These are phyloP conservation scores for Phortica variegata DNA, from an alignment of 1,140 invertebrate genomes.

Conservation along the genomic window DNA sequence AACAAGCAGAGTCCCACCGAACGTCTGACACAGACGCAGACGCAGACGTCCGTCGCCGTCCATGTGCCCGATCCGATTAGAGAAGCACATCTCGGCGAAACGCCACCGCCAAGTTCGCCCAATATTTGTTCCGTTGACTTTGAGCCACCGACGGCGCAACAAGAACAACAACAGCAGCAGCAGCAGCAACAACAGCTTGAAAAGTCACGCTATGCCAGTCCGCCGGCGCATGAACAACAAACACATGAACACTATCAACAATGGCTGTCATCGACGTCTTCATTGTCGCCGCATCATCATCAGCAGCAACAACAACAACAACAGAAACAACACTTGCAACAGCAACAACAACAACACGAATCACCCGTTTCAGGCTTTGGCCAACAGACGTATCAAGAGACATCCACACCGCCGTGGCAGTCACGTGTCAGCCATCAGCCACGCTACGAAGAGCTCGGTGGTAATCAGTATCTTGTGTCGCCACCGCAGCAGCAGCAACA, in stretches of 20 bases:
- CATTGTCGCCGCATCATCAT: slow-evolving; percentile 1
- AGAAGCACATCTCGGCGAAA: slow-evolving; percentile 36
- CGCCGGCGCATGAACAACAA: slow-evolving; percentile 17
- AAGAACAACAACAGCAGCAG: slow-evolving; percentile 11
- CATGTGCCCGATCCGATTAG: slow-evolving; percentile 4
- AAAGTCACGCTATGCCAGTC: slow-evolving; percentile 15
- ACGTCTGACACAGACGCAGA: slow-evolving; percentile 3
- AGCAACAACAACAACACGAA: slow-evolving; percentile 33
- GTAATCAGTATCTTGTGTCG: slow-evolving; percentile 20
- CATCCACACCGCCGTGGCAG: slow-evolving; percentile 9
- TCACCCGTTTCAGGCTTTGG: no score
- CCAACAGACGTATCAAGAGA: slow-evolving; percentile 15
- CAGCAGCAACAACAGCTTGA: slow-evolving; percentile 8
- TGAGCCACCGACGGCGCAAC: slow-evolving; percentile 24
- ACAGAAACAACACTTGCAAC: slow-evolving; percentile 43
- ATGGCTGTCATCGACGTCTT: no score
- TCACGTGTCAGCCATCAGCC: slow-evolving; percentile 23
- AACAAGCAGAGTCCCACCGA: slow-evolving; percentile 1
- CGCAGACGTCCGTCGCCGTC: neutral
- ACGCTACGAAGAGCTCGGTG: slow-evolving; percentile 22
- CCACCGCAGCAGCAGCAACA: slow-evolving; percentile 19
- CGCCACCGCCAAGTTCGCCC: slow-evolving; percentile 44
- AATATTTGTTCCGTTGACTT: slow-evolving; percentile 45
- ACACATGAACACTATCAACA: slow-evolving; percentile 33
- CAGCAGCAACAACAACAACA: slow-evolving; percentile 27